A percentile compares a stretch with the other conserved stretches of the same genome.
Conservation (phyloP, 2,113 vertebrate species). For the Tragelaphus imberbis region DNA sequence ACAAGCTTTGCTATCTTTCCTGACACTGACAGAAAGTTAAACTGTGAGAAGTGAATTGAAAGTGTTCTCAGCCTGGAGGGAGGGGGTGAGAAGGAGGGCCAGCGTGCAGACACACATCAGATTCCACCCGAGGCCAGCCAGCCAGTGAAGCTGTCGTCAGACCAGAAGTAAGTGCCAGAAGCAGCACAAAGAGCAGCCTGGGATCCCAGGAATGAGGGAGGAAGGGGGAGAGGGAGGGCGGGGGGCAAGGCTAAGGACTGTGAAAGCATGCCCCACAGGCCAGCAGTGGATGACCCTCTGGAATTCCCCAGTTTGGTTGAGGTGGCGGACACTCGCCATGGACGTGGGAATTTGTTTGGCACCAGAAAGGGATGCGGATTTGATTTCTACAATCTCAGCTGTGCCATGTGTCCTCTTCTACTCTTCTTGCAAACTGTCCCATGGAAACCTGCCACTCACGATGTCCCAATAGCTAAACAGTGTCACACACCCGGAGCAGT, state of each 20-base stretch:
- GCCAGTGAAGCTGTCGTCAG: not conserved
- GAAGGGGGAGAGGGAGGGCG: not conserved
- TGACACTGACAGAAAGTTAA: not conserved
- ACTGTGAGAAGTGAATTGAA: not conserved
- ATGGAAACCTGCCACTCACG: not conserved
- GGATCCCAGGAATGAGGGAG: not conserved
- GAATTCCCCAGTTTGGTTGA: not conserved
- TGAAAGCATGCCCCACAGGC: not conserved
- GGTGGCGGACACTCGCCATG: not conserved
- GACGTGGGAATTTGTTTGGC: constrained; percentile 67
- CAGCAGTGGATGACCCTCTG: not conserved
- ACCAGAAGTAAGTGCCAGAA: not conserved
- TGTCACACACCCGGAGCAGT: not conserved
- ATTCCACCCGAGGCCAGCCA: not conserved
- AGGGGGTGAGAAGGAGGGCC: not conserved
- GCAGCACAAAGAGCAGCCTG: not conserved
- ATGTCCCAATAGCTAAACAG: not conserved
- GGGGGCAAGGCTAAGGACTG: not conserved
- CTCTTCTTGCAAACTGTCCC: not conserved
- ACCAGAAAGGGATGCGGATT: constrained; percentile 47
- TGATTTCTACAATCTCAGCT: not conserved
- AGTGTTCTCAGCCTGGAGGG: not conserved
- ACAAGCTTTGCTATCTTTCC: constrained; percentile 71
- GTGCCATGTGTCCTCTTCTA: not conserved
- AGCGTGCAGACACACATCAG: not conserved